Conservation (phyloP, 2,888 invertebrate species). For the Venustoraphidia nigricollis region DNA sequence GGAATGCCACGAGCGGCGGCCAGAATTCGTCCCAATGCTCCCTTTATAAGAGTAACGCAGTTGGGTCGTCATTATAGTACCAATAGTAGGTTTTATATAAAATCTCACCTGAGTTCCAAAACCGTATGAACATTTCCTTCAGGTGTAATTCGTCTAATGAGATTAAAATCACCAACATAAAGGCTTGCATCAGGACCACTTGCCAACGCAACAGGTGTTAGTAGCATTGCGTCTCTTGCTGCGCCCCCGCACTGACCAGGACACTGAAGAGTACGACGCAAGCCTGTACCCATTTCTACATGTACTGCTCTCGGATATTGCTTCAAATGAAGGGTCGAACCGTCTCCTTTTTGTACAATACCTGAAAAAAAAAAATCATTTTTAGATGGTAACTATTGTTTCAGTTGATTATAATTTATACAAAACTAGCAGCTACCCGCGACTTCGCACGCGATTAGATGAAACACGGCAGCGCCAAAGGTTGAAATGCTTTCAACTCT, state of each 20-base stretch:
- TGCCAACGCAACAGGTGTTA: slow-evolving; percentile 88
- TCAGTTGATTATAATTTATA: neutral
- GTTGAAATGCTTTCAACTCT: too few relatives aligned
- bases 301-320: slow-evolving; percentile 81
- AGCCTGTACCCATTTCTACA: slow-evolving; percentile 84
- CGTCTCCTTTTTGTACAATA: slow-evolving; percentile 94
- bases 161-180: slow-evolving; percentile 93
- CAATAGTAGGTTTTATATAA: neutral
- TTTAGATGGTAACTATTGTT: too few relatives aligned
- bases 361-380: slow-evolving; percentile 25
- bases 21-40: too few relatives aligned
- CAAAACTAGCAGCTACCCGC: too few relatives aligned
- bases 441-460: too few relatives aligned
- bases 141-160: slow-evolving; percentile 78
- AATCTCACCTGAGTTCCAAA: slow-evolving; percentile 60
- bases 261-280: slow-evolving; percentile 72
- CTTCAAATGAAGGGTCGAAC: slow-evolving; percentile 85
- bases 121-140: slow-evolving; percentile 83
- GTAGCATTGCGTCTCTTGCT: slow-evolving; percentile 70
- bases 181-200: slow-evolving; percentile 93
- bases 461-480: too few relatives aligned
- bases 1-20: too few relatives aligned
- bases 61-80: neutral
- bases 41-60: too few relatives aligned
- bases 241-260: slow-evolving; percentile 75